Percentiles rank a stretch among this genome's conserved stretches.
These are phyloP conservation scores for Drosophila subobscura DNA, from an alignment of 1,140 invertebrate genomes.

Conservation along the genomic window DNA sequence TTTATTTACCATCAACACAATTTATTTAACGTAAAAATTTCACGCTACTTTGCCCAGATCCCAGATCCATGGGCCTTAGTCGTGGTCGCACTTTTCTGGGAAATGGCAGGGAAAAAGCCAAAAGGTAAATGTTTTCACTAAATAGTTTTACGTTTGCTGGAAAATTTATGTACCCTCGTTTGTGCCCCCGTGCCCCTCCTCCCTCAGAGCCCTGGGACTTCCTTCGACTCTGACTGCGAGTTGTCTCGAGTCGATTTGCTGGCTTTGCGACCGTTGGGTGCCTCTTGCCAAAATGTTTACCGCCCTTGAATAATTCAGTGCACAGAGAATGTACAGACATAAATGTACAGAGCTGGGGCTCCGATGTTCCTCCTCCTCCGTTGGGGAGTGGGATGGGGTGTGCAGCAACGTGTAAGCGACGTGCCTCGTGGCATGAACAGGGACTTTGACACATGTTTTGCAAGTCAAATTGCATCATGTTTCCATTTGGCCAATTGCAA, in stretches of 20 bases:
- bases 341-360: constrained; percentile 7
- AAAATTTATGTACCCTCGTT: constrained; percentile 54
- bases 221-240: constrained; percentile 14
- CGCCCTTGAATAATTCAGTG: constrained; percentile 59
- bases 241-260: constrained; percentile 69
- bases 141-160: constrained; percentile 71
- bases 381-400: constrained; percentile 13
- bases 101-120: not conserved
- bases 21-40: constrained; percentile 63
- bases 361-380: not conserved
- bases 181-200: not conserved
- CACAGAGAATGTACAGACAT: constrained; percentile 11
- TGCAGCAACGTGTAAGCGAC: constrained; percentile 41
- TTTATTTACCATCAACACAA: constrained; percentile 59
- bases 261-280: constrained; percentile 36
- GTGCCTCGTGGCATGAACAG: constrained; percentile 15
- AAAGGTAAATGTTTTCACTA: constrained; percentile 61
- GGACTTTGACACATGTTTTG: constrained; percentile 58
- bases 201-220: not conserved
- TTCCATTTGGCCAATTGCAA: constrained; percentile 48
- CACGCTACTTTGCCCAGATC: constrained; percentile 31
- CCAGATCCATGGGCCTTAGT: too few relatives aligned
- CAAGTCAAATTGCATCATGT: constrained; percentile 55
- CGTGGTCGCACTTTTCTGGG: not conserved
- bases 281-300: constrained; percentile 61